phyloP scores from a whole-genome alignment of 2,113 vertebrate genomes.

The Eira barbara region DNA sequence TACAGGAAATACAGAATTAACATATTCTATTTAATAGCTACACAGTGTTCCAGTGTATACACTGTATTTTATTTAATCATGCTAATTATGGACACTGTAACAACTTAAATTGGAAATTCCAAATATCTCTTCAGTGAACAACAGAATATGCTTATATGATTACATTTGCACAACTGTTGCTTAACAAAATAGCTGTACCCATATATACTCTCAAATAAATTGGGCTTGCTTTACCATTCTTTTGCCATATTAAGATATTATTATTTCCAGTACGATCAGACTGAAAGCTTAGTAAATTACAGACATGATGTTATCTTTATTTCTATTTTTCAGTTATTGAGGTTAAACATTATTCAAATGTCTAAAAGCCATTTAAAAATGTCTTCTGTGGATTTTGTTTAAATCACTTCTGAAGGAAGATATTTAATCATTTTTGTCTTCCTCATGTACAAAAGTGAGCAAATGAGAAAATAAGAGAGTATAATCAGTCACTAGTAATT shows the following conservation, averaged over 20 bases:
- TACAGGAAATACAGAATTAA: not conserved
- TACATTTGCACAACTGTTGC: not conserved
- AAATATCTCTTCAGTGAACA: slow-evolving; percentile 25
- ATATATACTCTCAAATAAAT: not conserved
- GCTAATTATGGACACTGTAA: not conserved
- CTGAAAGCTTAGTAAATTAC: not conserved
- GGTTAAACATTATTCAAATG: not conserved
- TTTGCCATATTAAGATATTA: not conserved
- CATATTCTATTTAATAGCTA: slow-evolving; percentile 16
- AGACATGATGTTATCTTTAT: not conserved
- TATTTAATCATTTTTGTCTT: not conserved
- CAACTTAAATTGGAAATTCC: not conserved
- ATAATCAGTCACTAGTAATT: not conserved
- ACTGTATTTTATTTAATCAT: not conserved
- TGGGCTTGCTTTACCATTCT: not conserved
- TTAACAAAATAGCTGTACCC: not conserved
- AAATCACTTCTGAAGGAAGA: not conserved
- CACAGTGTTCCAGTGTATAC: not conserved
- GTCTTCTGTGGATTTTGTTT: not conserved
- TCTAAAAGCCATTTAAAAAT: not conserved
- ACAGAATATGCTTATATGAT: not conserved
- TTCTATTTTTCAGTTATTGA: slow-evolving; percentile 23
- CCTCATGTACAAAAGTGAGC: not conserved
- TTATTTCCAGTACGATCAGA: not conserved
- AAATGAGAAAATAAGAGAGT: not conserved